phyloP scores from a whole-genome alignment of 2,113 vertebrate genomes.

The Hemiprocne comata region DNA sequence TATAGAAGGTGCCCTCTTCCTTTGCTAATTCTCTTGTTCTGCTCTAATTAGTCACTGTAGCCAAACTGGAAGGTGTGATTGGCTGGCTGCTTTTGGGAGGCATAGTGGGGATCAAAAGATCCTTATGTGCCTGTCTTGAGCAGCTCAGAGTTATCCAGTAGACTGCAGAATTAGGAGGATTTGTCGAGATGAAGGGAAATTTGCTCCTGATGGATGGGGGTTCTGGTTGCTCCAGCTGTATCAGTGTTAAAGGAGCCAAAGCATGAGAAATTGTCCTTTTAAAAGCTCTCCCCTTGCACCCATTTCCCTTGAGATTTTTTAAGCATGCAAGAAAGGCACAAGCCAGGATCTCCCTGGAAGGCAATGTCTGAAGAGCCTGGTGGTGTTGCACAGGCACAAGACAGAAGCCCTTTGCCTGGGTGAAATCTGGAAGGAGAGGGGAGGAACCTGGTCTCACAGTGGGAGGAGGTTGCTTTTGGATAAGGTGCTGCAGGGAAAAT shows the following conservation, averaged over 20 bases:
- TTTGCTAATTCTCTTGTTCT: constrained; percentile 10
- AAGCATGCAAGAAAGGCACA: background rate
- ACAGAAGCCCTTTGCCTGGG: background rate
- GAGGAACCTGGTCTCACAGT: accelerated
- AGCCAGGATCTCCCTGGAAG: background rate
- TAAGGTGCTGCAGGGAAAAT: background rate
- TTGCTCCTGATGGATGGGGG: background rate
- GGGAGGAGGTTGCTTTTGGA: background rate
- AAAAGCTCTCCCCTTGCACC: background rate
- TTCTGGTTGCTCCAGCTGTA: accelerated
- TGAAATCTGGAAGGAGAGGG: background rate
- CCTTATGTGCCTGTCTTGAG: background rate
- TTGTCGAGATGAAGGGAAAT: background rate
- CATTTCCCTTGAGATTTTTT: accelerated
- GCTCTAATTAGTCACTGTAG: background rate
- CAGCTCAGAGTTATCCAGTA: background rate
- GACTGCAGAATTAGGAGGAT: background rate
- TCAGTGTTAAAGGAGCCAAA: background rate
- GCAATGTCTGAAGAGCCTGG: background rate
- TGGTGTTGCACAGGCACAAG: background rate
- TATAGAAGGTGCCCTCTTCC: background rate
- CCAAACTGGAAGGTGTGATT: background rate
- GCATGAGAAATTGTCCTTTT: background rate
- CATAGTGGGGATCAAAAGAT: background rate
- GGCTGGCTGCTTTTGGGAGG: background rate